These are phyloP conservation scores for Rotaria socialis DNA, from an alignment of 2,888 invertebrate genomes.

Conservation along the genomic window DNA sequence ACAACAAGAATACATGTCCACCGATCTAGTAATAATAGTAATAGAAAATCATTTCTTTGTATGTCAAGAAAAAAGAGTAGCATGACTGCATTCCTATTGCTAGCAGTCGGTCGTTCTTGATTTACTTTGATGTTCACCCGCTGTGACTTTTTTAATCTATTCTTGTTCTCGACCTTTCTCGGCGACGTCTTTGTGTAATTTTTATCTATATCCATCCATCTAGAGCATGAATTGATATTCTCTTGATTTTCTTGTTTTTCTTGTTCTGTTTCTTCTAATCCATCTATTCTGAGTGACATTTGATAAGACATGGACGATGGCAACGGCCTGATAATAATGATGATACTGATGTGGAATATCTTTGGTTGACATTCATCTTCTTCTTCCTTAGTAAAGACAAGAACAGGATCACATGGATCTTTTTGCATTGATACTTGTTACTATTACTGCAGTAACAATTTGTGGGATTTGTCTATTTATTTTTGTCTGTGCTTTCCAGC, in stretches of 20 bases:
- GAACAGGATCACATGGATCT: conserved; percentile 15
- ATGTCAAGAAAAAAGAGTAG: background rate
- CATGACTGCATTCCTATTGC: background rate
- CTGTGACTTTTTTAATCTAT: background rate
- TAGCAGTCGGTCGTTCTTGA: background rate
- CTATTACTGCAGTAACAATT: conserved; percentile 7
- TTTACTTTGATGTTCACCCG: background rate
- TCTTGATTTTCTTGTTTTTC: background rate
- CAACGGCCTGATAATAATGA: background rate
- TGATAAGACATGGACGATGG: conserved; percentile 6
- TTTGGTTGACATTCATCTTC: background rate
- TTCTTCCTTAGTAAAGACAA: background rate
- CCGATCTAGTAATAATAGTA: background rate
- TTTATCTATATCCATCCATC: background rate
- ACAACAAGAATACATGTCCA: background rate
- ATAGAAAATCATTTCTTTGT: background rate
- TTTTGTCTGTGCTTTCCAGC: conserved; percentile 36
- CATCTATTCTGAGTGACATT: background rate
- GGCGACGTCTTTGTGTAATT: background rate
- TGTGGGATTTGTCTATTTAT: conserved; percentile 39
- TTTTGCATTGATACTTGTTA: background rate
- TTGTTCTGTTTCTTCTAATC: background rate
- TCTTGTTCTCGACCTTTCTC: background rate
- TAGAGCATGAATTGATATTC: background rate
- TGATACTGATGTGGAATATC: background rate